Base-by-base conservation (phyloP, 2,888 invertebrate genomes). In the Phorcus lineatus region DNA sequence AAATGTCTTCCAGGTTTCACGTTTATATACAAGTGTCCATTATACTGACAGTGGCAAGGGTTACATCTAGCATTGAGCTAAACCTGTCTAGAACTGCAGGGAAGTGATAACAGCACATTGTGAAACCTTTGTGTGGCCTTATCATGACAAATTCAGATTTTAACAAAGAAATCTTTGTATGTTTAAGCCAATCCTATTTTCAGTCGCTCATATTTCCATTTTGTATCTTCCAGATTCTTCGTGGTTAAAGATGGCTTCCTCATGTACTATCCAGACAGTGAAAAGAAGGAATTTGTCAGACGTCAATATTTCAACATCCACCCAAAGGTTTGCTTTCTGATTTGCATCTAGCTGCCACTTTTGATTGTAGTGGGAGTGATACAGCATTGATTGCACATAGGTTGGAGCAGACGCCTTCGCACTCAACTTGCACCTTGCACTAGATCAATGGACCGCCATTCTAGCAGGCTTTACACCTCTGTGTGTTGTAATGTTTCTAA, bases 221-320 rank as follows among this genome's bases (percentile, higher is more conserved):
- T 47, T 47, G 47, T 47, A 47, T 47, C 57, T 87, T 86, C 31
- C 88, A 93, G 94, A 79, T 94, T 93, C 87, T 94, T 94, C 83
- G 86, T 94, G 11, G 89, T 94, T n/a, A 93, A 93, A 86, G 94
- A 94, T 89, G 93, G 94, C 57, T 94, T 93, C 87, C 86, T 94
- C 24, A 87, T 94, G 75, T 94, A 94, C 86, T 94, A 94, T 85
- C 86, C 91, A 67, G 92, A 92, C 53, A 89, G 86, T 84, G 93
- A 93, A 79, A 90, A 87, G 81, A 92, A 92, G 81, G 91, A 91
- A 16, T 90, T 92, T 83, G 90, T 91, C 47, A 90, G 89, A 81
- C 86, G 90, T 80, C 86, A 87, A 78, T 87, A 81, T 76, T 90
- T 93, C 78, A 93, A 92, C 84, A 89, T 91, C 40, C 92, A 92